These are phyloP conservation scores for Larimichthys crocea DNA, from an alignment of 2,113 vertebrate genomes.

Conservation along the genomic window DNA sequence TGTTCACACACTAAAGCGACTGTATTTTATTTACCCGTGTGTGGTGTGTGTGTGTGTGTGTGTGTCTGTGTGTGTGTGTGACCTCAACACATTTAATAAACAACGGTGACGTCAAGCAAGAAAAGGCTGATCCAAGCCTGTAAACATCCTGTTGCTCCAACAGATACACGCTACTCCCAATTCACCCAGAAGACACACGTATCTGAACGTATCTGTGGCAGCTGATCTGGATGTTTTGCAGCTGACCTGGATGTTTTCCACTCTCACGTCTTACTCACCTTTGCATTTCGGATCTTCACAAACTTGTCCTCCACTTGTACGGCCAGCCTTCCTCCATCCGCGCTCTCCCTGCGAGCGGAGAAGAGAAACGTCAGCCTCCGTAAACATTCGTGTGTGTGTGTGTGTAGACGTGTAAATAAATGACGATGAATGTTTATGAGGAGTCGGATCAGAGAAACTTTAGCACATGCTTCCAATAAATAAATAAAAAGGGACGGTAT, in stretches of 20 bases:
- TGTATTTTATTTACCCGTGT: background rate
- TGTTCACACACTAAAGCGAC: background rate
- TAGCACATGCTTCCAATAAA: constrained; percentile 11
- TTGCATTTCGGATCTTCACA: constrained; percentile 90
- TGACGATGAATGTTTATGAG: background rate
- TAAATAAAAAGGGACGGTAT: background rate
- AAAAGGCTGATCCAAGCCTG: constrained; percentile 57
- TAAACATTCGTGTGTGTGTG: background rate
- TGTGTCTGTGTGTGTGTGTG: constrained; percentile 11
- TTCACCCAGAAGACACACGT: background rate
- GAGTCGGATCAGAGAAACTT: constrained; percentile 3
- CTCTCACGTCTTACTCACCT: constrained; percentile 83
- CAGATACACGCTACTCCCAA: constrained; percentile 24
- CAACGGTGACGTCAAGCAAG: constrained; percentile 65
- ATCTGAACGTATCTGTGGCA: background rate
- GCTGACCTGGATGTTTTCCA: too few relatives aligned
- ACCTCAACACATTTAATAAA: constrained; percentile 63
- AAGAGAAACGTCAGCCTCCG: background rate
- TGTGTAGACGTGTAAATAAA: background rate
- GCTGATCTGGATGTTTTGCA: background rate
- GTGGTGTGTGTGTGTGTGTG: background rate
- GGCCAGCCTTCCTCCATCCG: constrained; percentile 89
- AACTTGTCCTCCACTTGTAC: constrained; percentile 93
- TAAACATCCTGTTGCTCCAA: constrained; percentile 79
- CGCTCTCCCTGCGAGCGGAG: constrained; percentile 86